Evolutionary conservation across 2,888 invertebrate species (phyloP).

Genomic region (Tethea ocularis): DNA sequence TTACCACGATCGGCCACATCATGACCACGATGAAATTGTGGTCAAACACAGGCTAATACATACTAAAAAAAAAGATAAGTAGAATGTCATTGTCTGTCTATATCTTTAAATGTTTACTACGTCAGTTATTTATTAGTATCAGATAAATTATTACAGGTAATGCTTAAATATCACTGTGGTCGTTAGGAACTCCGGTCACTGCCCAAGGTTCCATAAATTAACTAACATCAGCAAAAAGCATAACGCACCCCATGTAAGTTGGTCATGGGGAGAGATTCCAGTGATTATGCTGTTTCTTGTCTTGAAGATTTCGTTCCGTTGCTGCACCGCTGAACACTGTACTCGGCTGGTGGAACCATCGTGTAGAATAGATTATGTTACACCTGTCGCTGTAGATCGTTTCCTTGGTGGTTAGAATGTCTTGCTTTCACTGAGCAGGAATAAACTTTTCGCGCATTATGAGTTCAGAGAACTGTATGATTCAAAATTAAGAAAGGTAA

Average conservation of each 20-base stretch:
- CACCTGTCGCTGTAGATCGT: conserved; percentile 12
- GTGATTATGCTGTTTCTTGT: conserved; percentile 47
- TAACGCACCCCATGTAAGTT: conserved; percentile 48
- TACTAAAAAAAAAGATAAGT: too few species aligned
- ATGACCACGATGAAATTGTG: too few species aligned
- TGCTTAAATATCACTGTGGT: conserved; percentile 15
- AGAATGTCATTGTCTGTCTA: too few species aligned
- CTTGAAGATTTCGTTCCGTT: conserved; percentile 32
- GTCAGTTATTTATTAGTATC: not conserved
- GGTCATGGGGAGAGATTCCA: conserved; percentile 55
- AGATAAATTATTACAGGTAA: not conserved
- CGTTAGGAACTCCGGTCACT: conserved; percentile 54
- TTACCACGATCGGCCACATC: too few species aligned
- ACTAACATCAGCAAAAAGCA: conserved; percentile 41
- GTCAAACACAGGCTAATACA: too few species aligned
- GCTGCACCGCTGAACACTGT: conserved; percentile 40
- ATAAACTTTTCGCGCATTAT: too few species aligned
- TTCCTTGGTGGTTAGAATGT: not conserved
- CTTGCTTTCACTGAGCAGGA: not conserved
- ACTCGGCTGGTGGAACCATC: conserved; percentile 24
- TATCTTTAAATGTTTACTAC: not conserved
- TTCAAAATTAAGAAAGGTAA: too few species aligned
- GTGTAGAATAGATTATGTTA: conserved; percentile 10
- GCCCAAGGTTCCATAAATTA: conserved; percentile 33
- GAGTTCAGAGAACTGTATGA: too few species aligned